Conservation (phyloP, 2,797 vertebrate genomes). For the Phalloptychus januarius region DNA sequence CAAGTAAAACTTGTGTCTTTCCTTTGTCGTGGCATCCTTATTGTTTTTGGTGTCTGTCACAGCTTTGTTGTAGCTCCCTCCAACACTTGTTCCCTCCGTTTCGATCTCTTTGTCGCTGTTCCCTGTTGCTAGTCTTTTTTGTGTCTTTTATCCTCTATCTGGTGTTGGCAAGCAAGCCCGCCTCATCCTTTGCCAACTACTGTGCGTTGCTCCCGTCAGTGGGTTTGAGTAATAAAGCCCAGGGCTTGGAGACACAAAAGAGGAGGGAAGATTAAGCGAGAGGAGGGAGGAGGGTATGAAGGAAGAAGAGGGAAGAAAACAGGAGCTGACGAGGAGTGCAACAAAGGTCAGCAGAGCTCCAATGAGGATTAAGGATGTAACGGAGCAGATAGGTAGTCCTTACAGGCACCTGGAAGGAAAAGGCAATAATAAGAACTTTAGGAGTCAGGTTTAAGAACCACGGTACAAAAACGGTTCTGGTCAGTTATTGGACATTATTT, state of each 20-base stretch:
- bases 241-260: constrained; percentile 45
- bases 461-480: neutral
- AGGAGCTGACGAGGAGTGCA: constrained; percentile 37
- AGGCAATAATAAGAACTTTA: constrained; percentile 4
- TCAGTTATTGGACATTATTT: neutral
- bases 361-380: constrained; percentile 54
- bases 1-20: constrained; percentile 53
- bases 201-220: constrained; percentile 58
- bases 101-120: constrained; percentile 32
- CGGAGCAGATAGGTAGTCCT: constrained; percentile 30
- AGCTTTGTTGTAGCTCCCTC: constrained; percentile 27
- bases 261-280: constrained; percentile 56
- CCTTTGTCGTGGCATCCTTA: constrained; percentile 56
- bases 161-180: constrained; percentile 60
- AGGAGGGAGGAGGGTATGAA: constrained; percentile 52
- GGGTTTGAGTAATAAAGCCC: constrained; percentile 66
- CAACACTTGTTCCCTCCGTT: constrained; percentile 18
- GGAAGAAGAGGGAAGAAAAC: constrained; percentile 43
- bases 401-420: constrained; percentile 36
- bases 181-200: constrained; percentile 74
- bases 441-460: neutral
- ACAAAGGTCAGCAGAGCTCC: constrained; percentile 66
- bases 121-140: constrained; percentile 49
- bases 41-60: constrained; percentile 30
- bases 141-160: constrained; percentile 65